These are phyloP conservation scores for Camelus dromedarius DNA, from an alignment of 2,113 vertebrate genomes.

Conservation along the genomic window DNA sequence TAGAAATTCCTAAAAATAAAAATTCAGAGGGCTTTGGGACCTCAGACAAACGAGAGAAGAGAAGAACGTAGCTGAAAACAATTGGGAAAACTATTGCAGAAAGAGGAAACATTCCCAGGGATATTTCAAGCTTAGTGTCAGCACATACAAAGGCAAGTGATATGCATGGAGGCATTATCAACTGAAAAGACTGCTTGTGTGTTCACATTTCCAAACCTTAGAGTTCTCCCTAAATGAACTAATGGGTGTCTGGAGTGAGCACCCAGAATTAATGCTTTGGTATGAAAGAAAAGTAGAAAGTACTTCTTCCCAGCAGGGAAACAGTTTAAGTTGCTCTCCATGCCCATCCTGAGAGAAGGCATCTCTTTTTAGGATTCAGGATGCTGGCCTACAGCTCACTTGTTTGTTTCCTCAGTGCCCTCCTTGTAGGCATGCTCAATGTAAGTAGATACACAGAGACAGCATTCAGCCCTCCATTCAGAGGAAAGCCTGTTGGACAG, in stretches of 20 bases:
- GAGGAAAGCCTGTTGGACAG: background rate
- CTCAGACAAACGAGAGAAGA: background rate
- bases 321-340: background rate
- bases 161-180: background rate
- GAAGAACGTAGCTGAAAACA: background rate
- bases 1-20: slow-evolving; percentile 43
- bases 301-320: background rate
- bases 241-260: background rate
- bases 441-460: background rate
- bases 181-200: background rate
- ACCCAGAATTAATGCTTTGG: background rate
- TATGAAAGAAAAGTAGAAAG: background rate
- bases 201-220: background rate
- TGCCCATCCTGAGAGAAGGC: background rate
- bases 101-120: background rate
- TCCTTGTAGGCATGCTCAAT: background rate
- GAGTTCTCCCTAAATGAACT: background rate
- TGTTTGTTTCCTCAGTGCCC: background rate
- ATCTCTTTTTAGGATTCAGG: background rate
- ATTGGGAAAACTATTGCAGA: background rate
- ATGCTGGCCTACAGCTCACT: background rate
- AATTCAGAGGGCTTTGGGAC: background rate
- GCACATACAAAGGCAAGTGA: background rate
- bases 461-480: background rate
- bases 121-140: background rate